Conservation (phyloP, 2,888 invertebrate genomes). For the Meloe dianella region DNA sequence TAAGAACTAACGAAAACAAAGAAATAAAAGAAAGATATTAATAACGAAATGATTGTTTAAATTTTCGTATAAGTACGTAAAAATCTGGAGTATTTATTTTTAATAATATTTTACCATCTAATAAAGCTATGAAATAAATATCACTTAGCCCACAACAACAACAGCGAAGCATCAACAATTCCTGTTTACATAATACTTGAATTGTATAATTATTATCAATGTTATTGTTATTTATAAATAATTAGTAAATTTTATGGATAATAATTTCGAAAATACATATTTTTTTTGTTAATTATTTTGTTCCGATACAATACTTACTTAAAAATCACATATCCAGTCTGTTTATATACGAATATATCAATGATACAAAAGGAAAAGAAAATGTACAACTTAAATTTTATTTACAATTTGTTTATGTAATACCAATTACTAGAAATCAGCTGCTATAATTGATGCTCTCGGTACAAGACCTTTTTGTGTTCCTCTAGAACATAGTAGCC, state of each 20-base stretch:
- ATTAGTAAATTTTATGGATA: constrained; percentile 21
- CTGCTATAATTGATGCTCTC: constrained; percentile 69
- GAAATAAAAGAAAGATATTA: not conserved
- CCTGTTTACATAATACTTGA: constrained; percentile 33
- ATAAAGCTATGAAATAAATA: constrained; percentile 20
- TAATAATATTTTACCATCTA: constrained; percentile 13
- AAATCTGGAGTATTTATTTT: not conserved
- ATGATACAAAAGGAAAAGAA: constrained; percentile 20
- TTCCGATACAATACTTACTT: constrained; percentile 23
- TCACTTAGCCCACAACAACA: constrained; percentile 37
- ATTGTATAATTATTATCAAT: not conserved
- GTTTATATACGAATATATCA: constrained; percentile 33
- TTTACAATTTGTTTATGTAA: constrained; percentile 36
- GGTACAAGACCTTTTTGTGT: constrained; percentile 80
- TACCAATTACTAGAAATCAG: constrained; percentile 41
- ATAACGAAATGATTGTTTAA: constrained; percentile 3
- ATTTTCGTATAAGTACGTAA: constrained; percentile 21
- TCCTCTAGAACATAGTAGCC: constrained; percentile 77
- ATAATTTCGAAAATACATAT: constrained; percentile 17
- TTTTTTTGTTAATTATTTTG: not conserved
- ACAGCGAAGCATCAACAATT: constrained; percentile 40
- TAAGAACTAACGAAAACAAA: not conserved
- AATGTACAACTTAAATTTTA: constrained; percentile 45
- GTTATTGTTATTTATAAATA: constrained; percentile 9
- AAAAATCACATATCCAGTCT: constrained; percentile 47